Evolutionary conservation across 2,113 vertebrate species (phyloP).

Genomic region (Candoia aspera): DNA sequence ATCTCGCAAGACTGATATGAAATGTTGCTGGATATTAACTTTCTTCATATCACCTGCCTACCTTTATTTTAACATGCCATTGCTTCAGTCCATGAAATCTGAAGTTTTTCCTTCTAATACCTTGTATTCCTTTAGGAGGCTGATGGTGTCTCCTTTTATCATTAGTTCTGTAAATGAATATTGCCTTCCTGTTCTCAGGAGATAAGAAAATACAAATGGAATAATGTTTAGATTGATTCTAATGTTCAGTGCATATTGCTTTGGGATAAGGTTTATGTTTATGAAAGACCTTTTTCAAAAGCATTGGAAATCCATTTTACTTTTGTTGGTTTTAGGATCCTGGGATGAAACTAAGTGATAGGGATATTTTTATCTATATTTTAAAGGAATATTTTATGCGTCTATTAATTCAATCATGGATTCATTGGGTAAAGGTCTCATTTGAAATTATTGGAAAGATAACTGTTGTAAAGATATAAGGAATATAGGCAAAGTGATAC

Average conservation of each 20-base stretch:
- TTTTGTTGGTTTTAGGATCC: background rate
- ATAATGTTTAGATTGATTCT: background rate
- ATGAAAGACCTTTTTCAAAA: background rate
- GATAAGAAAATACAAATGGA: background rate
- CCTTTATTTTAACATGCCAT: slow-evolving; percentile 18
- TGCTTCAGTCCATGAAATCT: slow-evolving; percentile 14
- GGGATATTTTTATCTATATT: background rate
- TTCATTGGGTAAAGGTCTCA: background rate
- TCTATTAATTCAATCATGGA: background rate
- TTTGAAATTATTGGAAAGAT: slow-evolving; percentile 2
- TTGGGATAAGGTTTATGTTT: background rate
- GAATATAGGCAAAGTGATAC: background rate
- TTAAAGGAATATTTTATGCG: background rate
- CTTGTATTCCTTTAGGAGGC: background rate
- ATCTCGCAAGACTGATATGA: background rate
- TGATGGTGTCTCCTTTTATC: background rate
- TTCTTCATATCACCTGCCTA: background rate
- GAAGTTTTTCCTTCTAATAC: background rate
- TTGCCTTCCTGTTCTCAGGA: background rate
- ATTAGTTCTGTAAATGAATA: slow-evolving; percentile 12
- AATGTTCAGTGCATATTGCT: background rate
- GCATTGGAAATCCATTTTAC: background rate
- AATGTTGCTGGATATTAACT: slow-evolving; percentile 12
- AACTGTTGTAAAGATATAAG: background rate
- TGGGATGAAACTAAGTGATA: background rate